Conservation (phyloP, 2,888 invertebrate genomes). For the Patella caerulea region DNA sequence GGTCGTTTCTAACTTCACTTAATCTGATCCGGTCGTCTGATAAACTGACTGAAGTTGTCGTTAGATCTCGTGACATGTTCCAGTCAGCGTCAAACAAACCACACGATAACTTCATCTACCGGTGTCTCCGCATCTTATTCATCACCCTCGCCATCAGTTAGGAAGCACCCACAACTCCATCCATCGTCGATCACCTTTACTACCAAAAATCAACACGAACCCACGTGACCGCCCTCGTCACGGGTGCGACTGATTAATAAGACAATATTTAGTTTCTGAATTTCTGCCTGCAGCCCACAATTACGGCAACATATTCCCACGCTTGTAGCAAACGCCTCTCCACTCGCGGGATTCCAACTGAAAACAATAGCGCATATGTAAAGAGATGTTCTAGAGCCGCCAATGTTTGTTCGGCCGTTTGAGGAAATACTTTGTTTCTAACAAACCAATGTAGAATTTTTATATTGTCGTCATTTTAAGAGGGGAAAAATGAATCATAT, state of each 20-base stretch:
- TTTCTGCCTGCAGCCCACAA: conserved; percentile 3
- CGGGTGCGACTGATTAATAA: conserved; percentile 4
- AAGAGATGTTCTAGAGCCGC: neutral
- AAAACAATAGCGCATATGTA: conserved; percentile 1
- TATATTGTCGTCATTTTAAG: neutral
- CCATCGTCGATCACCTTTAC: too few relatives aligned
- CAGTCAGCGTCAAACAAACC: neutral
- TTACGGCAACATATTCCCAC: conserved; percentile 1
- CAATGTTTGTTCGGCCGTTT: neutral
- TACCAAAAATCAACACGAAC: too few relatives aligned
- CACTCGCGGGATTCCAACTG: neutral
- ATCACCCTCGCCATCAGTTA: neutral
- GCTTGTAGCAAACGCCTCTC: conserved; percentile 1
- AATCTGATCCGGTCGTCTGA: too few relatives aligned
- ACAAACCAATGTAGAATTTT: neutral
- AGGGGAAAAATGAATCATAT: neutral
- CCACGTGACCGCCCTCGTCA: conserved; percentile 2
- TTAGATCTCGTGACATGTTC: neutral
- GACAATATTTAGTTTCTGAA: neutral
- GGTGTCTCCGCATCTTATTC: neutral
- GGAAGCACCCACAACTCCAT: too few relatives aligned
- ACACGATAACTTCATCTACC: too few relatives aligned
- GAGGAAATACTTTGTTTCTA: neutral
- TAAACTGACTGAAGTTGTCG: too few relatives aligned
- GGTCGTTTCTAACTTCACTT: too few relatives aligned